A percentile compares a stretch with the other conserved stretches of the same genome.
phyloP scores from a whole-genome alignment of 1,140 invertebrate genomes.

The Aradophagus sp. region DNA sequence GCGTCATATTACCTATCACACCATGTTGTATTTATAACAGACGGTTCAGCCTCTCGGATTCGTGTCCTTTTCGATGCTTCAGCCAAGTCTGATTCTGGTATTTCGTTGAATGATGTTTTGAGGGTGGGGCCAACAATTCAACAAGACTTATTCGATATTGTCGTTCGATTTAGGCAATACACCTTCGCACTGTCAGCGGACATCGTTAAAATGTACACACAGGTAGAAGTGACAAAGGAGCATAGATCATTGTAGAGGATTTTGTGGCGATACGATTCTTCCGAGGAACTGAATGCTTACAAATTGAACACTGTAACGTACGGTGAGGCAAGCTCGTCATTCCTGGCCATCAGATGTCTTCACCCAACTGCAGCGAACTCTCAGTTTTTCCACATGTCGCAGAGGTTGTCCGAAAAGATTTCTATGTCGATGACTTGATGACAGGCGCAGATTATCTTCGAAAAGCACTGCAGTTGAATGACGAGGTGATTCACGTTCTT shows the following conservation, averaged over 20 bases:
- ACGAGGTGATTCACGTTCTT: too few species aligned
- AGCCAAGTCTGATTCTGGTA: conserved; percentile 38
- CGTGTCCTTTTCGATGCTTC: conserved; percentile 64
- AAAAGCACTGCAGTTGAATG: too few species aligned
- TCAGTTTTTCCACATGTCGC: too few species aligned
- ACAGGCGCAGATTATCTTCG: too few species aligned
- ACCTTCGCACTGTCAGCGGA: conserved; percentile 1
- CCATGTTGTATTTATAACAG: conserved; percentile 1
- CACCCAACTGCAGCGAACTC: background rate
- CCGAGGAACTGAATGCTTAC: background rate
- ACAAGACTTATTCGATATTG: conserved; percentile 15
- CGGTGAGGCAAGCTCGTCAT: background rate
- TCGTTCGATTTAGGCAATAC: conserved; percentile 5
- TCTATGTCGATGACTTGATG: too few species aligned
- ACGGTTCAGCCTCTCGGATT: background rate
- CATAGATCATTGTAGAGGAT: background rate
- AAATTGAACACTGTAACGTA: background rate
- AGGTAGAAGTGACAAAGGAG: background rate
- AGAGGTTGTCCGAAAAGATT: too few species aligned
- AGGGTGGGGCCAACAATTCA: conserved; percentile 19
- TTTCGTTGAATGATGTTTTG: conserved; percentile 28
- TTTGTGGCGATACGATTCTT: background rate
- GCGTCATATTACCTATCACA: background rate
- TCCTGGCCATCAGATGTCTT: background rate
- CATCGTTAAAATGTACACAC: background rate